phyloP scores from a whole-genome alignment of 2,113 vertebrate species.

The Microcebus murinus region DNA sequence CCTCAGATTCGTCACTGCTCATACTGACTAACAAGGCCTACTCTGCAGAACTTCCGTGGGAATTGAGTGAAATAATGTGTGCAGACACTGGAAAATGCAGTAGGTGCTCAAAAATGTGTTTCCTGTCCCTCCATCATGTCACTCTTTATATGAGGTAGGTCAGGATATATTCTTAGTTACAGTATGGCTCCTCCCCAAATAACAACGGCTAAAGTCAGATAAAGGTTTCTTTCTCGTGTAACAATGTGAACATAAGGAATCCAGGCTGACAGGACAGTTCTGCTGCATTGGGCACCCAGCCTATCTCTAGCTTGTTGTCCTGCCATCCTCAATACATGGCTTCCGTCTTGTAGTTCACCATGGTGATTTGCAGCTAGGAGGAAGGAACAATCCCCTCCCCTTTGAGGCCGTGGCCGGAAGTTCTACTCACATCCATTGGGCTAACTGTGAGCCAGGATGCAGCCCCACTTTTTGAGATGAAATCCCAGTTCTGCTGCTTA shows the following conservation, averaged over 20 bases:
- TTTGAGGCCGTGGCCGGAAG: neutral
- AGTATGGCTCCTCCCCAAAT: neutral
- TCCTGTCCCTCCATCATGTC: neutral
- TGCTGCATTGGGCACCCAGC: rapidly evolving
- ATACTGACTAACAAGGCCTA: neutral
- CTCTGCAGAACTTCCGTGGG: neutral
- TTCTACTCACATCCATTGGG: neutral
- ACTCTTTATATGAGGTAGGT: neutral
- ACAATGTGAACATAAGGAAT: neutral
- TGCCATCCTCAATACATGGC: neutral
- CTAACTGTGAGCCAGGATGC: neutral
- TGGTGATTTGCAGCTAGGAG: neutral
- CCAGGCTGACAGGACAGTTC: neutral
- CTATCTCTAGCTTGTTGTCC: neutral
- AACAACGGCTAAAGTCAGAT: neutral
- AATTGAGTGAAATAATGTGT: neutral
- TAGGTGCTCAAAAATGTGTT: neutral
- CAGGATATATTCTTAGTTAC: neutral
- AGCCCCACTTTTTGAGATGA: neutral
- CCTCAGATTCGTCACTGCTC: neutral
- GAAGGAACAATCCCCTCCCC: neutral
- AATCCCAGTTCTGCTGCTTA: neutral
- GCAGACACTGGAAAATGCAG: neutral
- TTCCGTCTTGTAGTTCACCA: neutral
- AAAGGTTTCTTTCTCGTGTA: neutral